Conservation (phyloP, 2,113 vertebrate genomes). For the Mesembrinibis cayennensis region DNA sequence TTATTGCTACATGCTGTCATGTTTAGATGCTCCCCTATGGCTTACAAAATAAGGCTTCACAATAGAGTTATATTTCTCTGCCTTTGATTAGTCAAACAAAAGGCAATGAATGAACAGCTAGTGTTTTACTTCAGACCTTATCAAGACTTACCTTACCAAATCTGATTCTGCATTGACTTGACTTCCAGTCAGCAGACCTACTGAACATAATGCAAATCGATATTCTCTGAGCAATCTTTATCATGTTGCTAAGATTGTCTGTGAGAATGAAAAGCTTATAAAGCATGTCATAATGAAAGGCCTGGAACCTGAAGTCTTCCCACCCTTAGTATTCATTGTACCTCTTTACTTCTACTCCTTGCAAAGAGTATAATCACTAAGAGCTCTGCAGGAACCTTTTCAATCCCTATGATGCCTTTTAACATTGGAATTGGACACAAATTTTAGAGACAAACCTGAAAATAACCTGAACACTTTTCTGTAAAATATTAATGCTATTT, state of each 20-base stretch:
- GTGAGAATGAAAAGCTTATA: not conserved
- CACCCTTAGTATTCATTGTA: not conserved
- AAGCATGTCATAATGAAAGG: not conserved
- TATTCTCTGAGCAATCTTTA: not conserved
- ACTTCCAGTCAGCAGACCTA: not conserved
- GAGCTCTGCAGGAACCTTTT: not conserved
- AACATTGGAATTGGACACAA: not conserved
- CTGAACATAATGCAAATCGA: not conserved
- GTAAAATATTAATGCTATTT: not conserved
- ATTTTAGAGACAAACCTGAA: not conserved
- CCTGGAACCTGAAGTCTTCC: not conserved
- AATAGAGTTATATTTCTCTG: not conserved
- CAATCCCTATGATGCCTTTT: not conserved
- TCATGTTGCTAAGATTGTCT: not conserved
- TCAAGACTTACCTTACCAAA: not conserved
- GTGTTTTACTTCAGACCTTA: not conserved
- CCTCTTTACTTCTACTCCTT: not conserved
- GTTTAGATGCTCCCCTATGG: not conserved
- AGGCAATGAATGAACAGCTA: not conserved
- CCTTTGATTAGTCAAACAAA: not conserved
- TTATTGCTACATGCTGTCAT: not conserved
- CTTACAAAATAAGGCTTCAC: not conserved
- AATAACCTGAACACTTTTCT: not conserved
- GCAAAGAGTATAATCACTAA: not conserved
- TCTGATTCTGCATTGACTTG: not conserved